These are phyloP conservation scores for Anoplolepis gracilipes DNA, from an alignment of 1,140 invertebrate species.

Conservation along the genomic window DNA sequence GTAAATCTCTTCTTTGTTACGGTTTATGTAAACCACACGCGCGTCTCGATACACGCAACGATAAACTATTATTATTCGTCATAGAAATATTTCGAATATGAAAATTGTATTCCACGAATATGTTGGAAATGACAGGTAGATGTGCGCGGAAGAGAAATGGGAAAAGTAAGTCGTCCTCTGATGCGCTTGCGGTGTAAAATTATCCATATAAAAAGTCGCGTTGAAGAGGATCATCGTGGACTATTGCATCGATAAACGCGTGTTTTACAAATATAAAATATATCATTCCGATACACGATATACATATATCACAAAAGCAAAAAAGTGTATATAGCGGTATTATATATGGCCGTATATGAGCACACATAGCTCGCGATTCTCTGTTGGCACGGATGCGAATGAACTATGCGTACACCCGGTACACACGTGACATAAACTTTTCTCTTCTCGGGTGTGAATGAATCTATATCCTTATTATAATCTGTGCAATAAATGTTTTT, in stretches of 20 bases:
- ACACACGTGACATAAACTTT: constrained; percentile 20
- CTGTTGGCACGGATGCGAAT: neutral
- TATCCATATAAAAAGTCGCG: constrained; percentile 68
- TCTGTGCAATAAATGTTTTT: constrained; percentile 22
- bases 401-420: constrained; percentile 28
- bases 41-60: neutral
- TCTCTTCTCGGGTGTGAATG: constrained; percentile 11
- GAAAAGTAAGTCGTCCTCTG: constrained; percentile 7
- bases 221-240: constrained; percentile 58
- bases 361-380: constrained; percentile 20
- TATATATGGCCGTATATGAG: constrained; percentile 9
- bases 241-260: constrained; percentile 71
- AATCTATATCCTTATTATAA: constrained; percentile 34
- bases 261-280: constrained; percentile 81
- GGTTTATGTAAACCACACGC: neutral
- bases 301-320: constrained; percentile 82
- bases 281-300: constrained; percentile 76
- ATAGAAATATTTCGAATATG: constrained; percentile 34
- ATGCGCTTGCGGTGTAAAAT: constrained; percentile 56
- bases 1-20: constrained; percentile 22
- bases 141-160: constrained; percentile 18
- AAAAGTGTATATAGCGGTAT: constrained; percentile 58
- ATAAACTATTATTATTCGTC: constrained; percentile 22
- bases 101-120: constrained; percentile 1
- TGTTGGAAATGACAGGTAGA: neutral